A percentile compares a stretch with the other conserved stretches of the same genome.
Evolutionary conservation across 2,888 invertebrate species (phyloP).

Genomic region (Diogma glabrata): DNA sequence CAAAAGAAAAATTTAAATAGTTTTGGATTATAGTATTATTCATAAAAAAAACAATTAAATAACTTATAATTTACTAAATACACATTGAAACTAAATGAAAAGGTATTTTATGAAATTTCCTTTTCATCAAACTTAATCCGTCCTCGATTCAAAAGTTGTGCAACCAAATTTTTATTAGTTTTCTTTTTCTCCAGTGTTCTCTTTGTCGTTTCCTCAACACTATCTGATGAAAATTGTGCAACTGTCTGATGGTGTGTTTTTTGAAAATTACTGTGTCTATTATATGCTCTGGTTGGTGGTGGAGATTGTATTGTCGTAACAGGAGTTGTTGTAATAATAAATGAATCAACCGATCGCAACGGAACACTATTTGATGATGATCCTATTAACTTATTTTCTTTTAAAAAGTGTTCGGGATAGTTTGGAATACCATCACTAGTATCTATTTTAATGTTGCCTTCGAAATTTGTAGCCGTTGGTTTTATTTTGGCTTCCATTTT

Average conservation of each 20-base stretch:
- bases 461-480: background rate
- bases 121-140: background rate
- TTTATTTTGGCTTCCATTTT: background rate
- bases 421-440: background rate
- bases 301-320: slow-evolving; percentile 1
- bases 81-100: no score
- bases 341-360: background rate
- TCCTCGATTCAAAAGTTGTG: background rate
- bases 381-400: background rate
- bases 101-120: no score
- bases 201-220: background rate
- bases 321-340: background rate
- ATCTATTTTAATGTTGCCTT: background rate
- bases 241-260: no score
- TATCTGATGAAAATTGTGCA: background rate
- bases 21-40: no score
- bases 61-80: no score
- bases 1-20: no score
- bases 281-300: no score
- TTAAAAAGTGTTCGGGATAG: background rate
- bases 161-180: slow-evolving; percentile 1
- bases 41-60: no score
- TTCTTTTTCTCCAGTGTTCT: background rate
- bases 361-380: background rate
- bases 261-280: no score